Evolutionary conservation across 2,888 invertebrate genomes (phyloP).

Genomic region (Drosophila putrida): DNA sequence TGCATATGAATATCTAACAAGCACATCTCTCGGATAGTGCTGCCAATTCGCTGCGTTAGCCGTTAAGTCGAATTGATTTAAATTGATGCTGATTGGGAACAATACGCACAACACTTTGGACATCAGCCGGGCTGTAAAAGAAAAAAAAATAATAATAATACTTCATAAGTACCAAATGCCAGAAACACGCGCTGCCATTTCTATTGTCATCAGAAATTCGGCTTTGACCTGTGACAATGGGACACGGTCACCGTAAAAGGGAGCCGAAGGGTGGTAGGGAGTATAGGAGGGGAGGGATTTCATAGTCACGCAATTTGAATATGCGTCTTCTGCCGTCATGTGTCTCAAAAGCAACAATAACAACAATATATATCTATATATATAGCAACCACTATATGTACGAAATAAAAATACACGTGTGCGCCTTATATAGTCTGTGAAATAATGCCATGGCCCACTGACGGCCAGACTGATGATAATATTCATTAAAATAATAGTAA

Average conservation of each 20-base stretch:
- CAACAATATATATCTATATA: neutral
- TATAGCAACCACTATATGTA: neutral
- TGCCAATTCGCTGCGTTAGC: constrained; percentile 50
- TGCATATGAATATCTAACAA: neutral
- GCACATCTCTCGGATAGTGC: constrained; percentile 29
- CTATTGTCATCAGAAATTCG: constrained; percentile 39
- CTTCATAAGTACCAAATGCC: constrained; percentile 39
- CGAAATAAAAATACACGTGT: constrained; percentile 39
- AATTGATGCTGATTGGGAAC: constrained; percentile 67
- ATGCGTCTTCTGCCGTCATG: constrained; percentile 52
- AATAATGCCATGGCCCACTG: constrained; percentile 28
- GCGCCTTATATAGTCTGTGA: constrained; percentile 30
- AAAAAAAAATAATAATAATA: neutral
- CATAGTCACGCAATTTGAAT: constrained; percentile 71
- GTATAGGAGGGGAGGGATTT: neutral
- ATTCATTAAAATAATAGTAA: constrained; percentile 59
- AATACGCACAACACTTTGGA: constrained; percentile 53
- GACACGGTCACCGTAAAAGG: constrained; percentile 17
- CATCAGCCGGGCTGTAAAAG: constrained; percentile 6
- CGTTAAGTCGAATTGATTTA: constrained; percentile 66
- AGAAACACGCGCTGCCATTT: constrained; percentile 31
- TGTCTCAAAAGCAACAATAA: constrained; percentile 33
- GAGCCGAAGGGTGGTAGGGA: neutral
- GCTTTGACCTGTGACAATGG: constrained; percentile 51
- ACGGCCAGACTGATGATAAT: constrained; percentile 23